phyloP scores from a whole-genome alignment of 2,113 vertebrate genomes.

The Egretta garzetta region DNA sequence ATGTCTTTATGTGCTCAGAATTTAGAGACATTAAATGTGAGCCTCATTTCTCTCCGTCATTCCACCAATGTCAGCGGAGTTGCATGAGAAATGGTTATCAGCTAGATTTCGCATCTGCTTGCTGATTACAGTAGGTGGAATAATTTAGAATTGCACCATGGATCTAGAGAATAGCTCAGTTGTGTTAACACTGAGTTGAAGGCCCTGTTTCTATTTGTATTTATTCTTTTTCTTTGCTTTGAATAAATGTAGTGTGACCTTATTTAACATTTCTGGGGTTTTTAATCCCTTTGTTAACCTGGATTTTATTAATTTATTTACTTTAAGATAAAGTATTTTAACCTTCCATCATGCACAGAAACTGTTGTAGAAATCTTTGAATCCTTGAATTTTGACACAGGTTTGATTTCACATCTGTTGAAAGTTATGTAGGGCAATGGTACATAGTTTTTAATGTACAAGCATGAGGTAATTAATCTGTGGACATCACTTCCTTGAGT shows the following conservation, averaged over 20 bases:
- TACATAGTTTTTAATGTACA: slow-evolving; percentile 6
- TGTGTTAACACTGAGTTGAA: neutral
- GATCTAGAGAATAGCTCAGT: neutral
- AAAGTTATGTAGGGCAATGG: slow-evolving; percentile 42
- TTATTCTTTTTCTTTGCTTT: slow-evolving; percentile 4
- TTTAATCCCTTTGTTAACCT: neutral
- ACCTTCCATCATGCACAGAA: slow-evolving; percentile 1
- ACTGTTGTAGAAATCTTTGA: slow-evolving; percentile 1
- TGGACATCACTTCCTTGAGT: slow-evolving; percentile 57
- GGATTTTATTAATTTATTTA: neutral
- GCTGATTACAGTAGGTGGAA: neutral
- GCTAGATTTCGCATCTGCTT: neutral
- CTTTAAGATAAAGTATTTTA: slow-evolving; percentile 6
- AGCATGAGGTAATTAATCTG: slow-evolving; percentile 55
- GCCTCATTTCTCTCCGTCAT: neutral
- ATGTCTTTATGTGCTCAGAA: neutral
- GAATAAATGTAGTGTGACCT: neutral
- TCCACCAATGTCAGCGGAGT: neutral
- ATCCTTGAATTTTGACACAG: slow-evolving; percentile 52
- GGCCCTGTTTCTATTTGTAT: neutral
- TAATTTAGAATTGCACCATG: neutral
- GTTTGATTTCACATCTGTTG: slow-evolving; percentile 67
- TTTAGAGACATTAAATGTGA: neutral
- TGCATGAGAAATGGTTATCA: neutral
- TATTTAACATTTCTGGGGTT: neutral